Evolutionary conservation across 2,888 invertebrate species (phyloP).

Genomic region (Cataglyphis rosenhaueri): DNA sequence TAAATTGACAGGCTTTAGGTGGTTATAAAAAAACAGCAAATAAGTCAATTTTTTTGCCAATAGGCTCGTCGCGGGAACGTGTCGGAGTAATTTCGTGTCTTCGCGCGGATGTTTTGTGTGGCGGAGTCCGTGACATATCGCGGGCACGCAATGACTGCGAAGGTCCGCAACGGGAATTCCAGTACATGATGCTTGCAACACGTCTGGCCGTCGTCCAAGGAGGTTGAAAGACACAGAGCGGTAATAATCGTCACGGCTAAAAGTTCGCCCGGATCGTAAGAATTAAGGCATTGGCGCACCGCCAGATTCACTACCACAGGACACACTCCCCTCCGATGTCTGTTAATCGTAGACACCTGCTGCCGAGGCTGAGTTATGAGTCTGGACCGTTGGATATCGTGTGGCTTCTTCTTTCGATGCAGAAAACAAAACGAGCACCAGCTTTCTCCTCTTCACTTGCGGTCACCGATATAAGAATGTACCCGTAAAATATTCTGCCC

Average conservation of each 20-base stretch:
- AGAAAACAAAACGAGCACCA: not conserved
- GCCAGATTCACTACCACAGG: constrained; percentile 65
- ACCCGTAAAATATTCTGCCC: not conserved
- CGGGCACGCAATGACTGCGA: constrained; percentile 69
- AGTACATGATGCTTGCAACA: constrained; percentile 72
- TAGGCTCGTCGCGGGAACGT: not conserved
- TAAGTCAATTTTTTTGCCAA: no score
- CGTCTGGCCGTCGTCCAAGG: constrained; percentile 79
- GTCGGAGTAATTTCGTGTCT: not conserved
- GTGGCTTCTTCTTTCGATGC: constrained; percentile 15
- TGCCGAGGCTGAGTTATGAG: constrained; percentile 72
- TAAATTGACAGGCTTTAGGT: no score
- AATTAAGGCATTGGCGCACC: constrained; percentile 72
- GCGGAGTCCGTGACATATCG: constrained; percentile 57
- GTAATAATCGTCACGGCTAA: constrained; percentile 75
- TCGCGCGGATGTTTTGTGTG: not conserved
- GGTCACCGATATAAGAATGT: not conserved
- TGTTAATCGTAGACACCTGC: constrained; percentile 77
- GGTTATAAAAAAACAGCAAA: no score
- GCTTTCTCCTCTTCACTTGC: not conserved
- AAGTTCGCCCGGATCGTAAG: constrained; percentile 78
- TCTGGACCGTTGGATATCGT: constrained; percentile 61
- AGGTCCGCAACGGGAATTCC: constrained; percentile 74
- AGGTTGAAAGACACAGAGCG: constrained; percentile 75
- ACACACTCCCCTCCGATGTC: constrained; percentile 64